Evolutionary conservation across 2,888 invertebrate species (phyloP).

Genomic region (Brachyptera risi): DNA sequence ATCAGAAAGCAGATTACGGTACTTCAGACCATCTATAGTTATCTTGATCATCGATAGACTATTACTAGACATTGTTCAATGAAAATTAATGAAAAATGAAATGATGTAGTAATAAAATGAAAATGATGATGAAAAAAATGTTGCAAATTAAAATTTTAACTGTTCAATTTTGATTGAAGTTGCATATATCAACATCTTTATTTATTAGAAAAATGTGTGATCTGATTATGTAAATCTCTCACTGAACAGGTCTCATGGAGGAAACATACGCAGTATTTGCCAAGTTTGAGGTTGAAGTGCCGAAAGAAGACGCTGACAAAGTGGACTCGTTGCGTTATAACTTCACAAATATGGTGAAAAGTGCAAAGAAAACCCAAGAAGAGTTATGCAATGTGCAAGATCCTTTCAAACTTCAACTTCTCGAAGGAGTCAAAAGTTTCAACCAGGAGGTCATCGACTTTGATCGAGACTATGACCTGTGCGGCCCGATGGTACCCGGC

Average conservation of each 20-base stretch:
- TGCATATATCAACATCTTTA: no score
- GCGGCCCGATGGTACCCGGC: slow-evolving; percentile 82
- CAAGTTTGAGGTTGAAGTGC: slow-evolving; percentile 61
- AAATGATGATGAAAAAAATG: no score
- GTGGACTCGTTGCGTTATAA: slow-evolving; percentile 74
- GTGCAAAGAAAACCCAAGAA: slow-evolving; percentile 64
- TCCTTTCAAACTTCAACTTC: slow-evolving; percentile 66
- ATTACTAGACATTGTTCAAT: no score
- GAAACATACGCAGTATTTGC: slow-evolving; percentile 72
- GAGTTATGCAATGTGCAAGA: slow-evolving; percentile 70
- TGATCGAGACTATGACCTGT: slow-evolving; percentile 65
- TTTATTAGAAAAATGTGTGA: no score
- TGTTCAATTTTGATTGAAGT: no score
- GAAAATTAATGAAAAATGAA: no score
- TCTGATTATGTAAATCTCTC: no score
- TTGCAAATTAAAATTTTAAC: no score
- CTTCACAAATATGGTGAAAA: slow-evolving; percentile 69
- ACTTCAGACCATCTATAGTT: no score
- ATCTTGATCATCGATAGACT: no score
- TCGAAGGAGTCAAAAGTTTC: slow-evolving; percentile 64
- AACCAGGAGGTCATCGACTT: slow-evolving; percentile 62
- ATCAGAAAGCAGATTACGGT: no score
- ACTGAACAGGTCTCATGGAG: slow-evolving; percentile 72
- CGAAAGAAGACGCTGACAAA: slow-evolving; percentile 73
- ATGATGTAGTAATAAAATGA: no score